Evolutionary conservation across 2,888 invertebrate genomes (phyloP).

Genomic region (Archips xylosteana): DNA sequence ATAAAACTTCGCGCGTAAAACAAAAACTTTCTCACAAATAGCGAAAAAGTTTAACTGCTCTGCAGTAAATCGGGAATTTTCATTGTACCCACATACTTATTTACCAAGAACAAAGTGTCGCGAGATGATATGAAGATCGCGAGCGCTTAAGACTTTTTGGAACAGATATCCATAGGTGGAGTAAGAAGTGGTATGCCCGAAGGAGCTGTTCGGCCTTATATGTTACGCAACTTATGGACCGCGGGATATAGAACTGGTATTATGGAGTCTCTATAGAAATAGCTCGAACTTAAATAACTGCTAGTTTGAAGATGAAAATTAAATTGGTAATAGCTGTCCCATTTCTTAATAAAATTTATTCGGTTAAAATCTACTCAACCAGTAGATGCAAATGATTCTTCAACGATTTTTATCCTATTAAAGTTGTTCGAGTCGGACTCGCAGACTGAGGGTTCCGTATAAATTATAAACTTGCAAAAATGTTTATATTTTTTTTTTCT

Average conservation of each 20-base stretch:
- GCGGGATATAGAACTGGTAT: constrained; percentile 15
- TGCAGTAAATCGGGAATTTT: constrained; percentile 50
- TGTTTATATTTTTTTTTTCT: too few species aligned
- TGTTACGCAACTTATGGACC: constrained; percentile 30
- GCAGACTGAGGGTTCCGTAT: too few species aligned
- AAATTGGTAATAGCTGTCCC: background rate
- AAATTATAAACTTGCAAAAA: too few species aligned
- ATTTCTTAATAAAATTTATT: background rate
- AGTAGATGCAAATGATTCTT: too few species aligned
- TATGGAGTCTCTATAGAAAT: constrained; percentile 7
- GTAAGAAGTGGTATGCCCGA: constrained; percentile 20
- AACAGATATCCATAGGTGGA: background rate
- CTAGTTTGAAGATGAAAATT: background rate
- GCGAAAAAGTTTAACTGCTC: constrained; percentile 54
- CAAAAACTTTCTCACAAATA: constrained; percentile 51
- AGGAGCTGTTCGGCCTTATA: constrained; percentile 35
- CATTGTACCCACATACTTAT: constrained; percentile 43
- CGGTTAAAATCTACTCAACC: too few species aligned
- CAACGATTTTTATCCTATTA: too few species aligned
- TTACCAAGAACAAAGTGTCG: background rate
- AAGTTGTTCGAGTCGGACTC: too few species aligned
- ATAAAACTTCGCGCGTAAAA: constrained; percentile 56
- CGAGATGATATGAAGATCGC: background rate
- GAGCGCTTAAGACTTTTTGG: background rate
- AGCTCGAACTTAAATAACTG: constrained; percentile 17